A percentile compares a stretch with the other conserved stretches of the same genome.
Conservation (phyloP, 92 coral and sea anemone genomes). For the Palythoa heliodiscus region DNA sequence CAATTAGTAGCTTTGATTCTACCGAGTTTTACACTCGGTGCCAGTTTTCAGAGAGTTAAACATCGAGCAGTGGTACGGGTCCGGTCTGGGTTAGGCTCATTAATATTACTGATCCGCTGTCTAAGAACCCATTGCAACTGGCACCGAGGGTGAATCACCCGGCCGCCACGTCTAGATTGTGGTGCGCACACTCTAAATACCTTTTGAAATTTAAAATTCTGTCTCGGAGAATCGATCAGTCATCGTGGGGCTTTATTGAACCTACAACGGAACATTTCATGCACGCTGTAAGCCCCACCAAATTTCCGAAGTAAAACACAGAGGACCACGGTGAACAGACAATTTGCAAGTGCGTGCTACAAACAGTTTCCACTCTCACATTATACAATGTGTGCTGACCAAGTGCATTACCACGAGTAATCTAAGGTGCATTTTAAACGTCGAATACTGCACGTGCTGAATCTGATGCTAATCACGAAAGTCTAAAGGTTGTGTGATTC, state of each 20-base stretch:
- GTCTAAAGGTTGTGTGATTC: too few relatives aligned
- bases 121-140: neutral
- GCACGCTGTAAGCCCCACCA: neutral
- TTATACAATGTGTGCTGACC: neutral
- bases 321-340: neutral
- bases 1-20: neutral
- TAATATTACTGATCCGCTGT: too few relatives aligned
- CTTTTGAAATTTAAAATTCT: neutral
- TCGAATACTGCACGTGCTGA: too few relatives aligned
- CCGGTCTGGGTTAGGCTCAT: too few relatives aligned
- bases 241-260: constrained; percentile 35
- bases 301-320: neutral
- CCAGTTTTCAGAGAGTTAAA: neutral
- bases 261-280: constrained; percentile 27
- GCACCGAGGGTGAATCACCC: constrained; percentile 8
- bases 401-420: too few relatives aligned
- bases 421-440: too few relatives aligned
- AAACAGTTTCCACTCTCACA: constrained; percentile 13
- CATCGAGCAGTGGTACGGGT: too few relatives aligned
- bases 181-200: constrained; percentile 34
- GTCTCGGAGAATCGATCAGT: constrained; percentile 12
- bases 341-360: constrained; percentile 1
- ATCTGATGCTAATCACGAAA: too few relatives aligned
- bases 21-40: neutral
- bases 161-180: constrained; percentile 1